phyloP scores from a whole-genome alignment of 2,797 vertebrate species.

The Tokudaia muenninki region DNA sequence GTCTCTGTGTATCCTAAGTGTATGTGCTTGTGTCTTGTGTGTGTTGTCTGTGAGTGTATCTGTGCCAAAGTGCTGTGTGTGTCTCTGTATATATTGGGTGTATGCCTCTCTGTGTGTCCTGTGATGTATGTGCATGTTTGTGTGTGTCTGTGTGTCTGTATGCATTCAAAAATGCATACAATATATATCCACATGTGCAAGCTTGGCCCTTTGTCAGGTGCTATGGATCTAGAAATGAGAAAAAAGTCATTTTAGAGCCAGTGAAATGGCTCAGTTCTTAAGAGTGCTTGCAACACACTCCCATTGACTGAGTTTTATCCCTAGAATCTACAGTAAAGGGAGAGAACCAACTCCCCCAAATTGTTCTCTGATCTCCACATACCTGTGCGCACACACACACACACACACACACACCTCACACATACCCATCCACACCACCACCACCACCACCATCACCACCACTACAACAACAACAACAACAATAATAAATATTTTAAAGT shows the following conservation, averaged over 20 bases:
- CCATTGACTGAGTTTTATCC: background rate
- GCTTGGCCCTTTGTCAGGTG: background rate
- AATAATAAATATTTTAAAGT: background rate
- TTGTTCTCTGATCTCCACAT: background rate
- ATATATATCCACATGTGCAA: rapidly evolving
- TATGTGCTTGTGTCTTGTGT: background rate
- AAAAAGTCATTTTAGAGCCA: background rate
- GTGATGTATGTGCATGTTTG: background rate
- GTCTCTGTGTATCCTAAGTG: background rate
- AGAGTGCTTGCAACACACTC: too few relatives aligned
- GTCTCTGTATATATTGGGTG: background rate
- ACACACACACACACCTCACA: background rate
- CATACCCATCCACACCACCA: background rate
- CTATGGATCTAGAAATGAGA: background rate
- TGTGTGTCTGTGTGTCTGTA: background rate
- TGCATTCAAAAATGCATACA: background rate
- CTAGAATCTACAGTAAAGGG: background rate
- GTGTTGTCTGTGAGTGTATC: background rate
- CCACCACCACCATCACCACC: background rate
- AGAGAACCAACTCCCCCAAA: background rate
- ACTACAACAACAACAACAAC: background rate
- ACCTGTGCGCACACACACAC: background rate
- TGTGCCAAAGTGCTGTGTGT: background rate
- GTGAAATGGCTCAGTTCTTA: background rate
- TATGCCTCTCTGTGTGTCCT: background rate